Evolutionary conservation across 2,797 vertebrate genomes (phyloP), one percentile per base, ranked within the genome.

Genomic region (Enteromius anoplus): DNA sequence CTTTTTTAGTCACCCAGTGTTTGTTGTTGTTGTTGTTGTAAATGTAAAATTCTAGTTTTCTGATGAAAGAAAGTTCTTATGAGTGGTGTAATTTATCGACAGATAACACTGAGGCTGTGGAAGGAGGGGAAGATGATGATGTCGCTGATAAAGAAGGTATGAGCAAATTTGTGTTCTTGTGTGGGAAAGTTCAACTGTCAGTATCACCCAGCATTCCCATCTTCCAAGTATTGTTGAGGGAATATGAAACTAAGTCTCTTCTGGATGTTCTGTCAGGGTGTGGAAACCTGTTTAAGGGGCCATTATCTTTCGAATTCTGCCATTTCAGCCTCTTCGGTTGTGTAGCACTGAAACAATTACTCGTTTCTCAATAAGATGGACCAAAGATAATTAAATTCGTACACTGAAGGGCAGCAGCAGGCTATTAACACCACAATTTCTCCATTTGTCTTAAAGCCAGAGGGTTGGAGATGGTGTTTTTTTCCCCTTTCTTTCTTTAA

Each of bases 311-410:
- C 90, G 91, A 89, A 78, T 94, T 94, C 90, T 94, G 94, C 93
- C 90, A 78, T 90, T 94, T 94, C 93, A 95, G 93, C 92, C 93
- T 91, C 91, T 93, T 93, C 91, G 91, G 92, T 92, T 93, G 92
- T 93, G 89, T 92, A 92, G 93, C 93, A 93, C 92, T 93, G 93
- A 95, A 94, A 95, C 94, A 94, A 94, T 95, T 95, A 94, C 92
- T 91, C 90, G 89, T 93, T 91, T 90, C 91, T 92, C 91, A 90
- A 94, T 95, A 95, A 94, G 93, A 94, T 93, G 91, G 93, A 93
- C 93, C 92, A 92, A 88, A 94, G 94, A 95, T 95, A 96, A 96
- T 96, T 95, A 95, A 92, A 95, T 94, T 92, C 89, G 91, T 92
- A 91, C 92, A 93, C 93, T 92, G 91, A 91, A 93, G 93, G 92